Percentiles rank a stretch among this genome's conserved stretches.
These are phyloP conservation scores for Coleophora flavipennella DNA, from an alignment of 2,888 invertebrate species.

Conservation along the genomic window DNA sequence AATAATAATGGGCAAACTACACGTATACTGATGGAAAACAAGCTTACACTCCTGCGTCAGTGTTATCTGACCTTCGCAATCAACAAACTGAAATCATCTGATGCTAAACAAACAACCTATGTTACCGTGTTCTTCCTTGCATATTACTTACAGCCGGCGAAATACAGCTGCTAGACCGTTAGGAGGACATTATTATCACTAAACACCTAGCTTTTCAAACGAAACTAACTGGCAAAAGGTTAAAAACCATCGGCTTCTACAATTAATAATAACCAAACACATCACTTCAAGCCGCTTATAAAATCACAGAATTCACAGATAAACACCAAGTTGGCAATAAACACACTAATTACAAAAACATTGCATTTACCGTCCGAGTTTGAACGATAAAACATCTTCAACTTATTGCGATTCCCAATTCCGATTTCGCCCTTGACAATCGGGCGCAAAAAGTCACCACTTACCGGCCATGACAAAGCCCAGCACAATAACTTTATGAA, in stretches of 20 bases:
- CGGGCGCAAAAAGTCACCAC: conserved; percentile 75
- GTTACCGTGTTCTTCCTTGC: conserved; percentile 21
- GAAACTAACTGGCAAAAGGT: conserved; percentile 49
- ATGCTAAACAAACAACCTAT: conserved; percentile 37
- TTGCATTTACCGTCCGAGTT: conserved; percentile 74
- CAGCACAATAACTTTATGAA: conserved; percentile 71
- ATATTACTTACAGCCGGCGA: conserved; percentile 16
- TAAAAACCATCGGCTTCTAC: conserved; percentile 56
- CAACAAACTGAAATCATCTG: conserved; percentile 49
- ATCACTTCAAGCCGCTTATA: conserved; percentile 45
- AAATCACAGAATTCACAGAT: conserved; percentile 49
- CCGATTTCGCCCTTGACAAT: conserved; percentile 72
- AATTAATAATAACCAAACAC: conserved; percentile 60
- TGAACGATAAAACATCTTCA: conserved; percentile 74
- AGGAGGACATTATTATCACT: conserved; percentile 42
- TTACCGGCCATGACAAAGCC: conserved; percentile 87
- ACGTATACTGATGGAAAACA: conserved; percentile 13
- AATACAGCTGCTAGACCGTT: conserved; percentile 32
- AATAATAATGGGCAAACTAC: conserved; percentile 2
- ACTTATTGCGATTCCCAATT: conserved; percentile 70
- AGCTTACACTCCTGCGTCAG: conserved; percentile 24
- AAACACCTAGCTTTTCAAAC: conserved; percentile 35
- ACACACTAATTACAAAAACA: conserved; percentile 70
- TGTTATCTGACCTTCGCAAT: conserved; percentile 39
- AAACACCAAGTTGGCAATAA: conserved; percentile 57